These are phyloP conservation scores for Dermolepida albohirtum DNA, from an alignment of 2,888 invertebrate species.

Conservation along the genomic window DNA sequence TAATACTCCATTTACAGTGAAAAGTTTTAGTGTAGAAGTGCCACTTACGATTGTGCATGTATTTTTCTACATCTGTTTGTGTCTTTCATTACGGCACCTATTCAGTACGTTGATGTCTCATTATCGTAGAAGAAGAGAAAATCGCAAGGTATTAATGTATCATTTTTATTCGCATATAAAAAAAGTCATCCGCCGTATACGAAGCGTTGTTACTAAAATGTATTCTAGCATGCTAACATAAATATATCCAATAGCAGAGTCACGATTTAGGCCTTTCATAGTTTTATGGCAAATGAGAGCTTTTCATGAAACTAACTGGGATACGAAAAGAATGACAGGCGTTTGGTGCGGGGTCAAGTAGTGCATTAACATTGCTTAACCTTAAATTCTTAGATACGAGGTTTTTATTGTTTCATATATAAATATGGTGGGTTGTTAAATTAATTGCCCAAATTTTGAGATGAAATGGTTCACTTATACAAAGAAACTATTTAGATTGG, in stretches of 20 bases:
- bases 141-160: background rate
- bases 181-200: conserved; percentile 14
- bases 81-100: conserved; percentile 1
- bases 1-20: too few species aligned
- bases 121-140: background rate
- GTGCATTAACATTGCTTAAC: conserved; percentile 39
- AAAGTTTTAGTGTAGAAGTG: too few species aligned
- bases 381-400: conserved; percentile 26
- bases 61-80: background rate
- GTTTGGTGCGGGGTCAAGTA: conserved; percentile 33
- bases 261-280: conserved; percentile 44
- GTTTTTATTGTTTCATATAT: conserved; percentile 17
- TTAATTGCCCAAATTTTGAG: too few species aligned
- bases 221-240: conserved; percentile 24
- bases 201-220: conserved; percentile 27
- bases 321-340: conserved; percentile 26
- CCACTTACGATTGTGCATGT: too few species aligned
- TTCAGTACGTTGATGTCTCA: background rate
- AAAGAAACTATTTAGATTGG: too few species aligned
- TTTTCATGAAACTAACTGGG: conserved; percentile 35
- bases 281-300: conserved; percentile 39
- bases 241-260: conserved; percentile 36
- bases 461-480: too few species aligned
- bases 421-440: too few species aligned
- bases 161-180: conserved; percentile 7